Evolutionary conservation across 2,797 vertebrate species (phyloP).

Genomic region (Crax fasciolata): DNA sequence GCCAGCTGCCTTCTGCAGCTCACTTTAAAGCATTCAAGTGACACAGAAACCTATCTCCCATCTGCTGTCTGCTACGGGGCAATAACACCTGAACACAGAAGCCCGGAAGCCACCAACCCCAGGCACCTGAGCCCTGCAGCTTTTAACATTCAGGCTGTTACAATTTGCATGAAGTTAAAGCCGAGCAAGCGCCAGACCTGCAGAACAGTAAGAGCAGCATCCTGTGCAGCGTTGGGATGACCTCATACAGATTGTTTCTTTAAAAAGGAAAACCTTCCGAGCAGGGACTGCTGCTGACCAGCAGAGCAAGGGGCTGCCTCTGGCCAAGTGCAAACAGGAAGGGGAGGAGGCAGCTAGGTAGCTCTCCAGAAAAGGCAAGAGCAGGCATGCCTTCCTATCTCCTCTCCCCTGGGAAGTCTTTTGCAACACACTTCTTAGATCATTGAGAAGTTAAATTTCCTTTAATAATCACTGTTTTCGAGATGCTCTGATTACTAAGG

Average conservation of each 20-base stretch:
- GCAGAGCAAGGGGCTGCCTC: constrained; percentile 36
- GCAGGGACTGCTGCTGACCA: constrained; percentile 36
- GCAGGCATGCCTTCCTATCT: constrained; percentile 43
- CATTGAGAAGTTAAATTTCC: constrained; percentile 47
- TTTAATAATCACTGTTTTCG: constrained; percentile 18
- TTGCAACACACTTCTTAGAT: constrained; percentile 31
- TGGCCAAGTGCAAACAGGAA: constrained; percentile 65
- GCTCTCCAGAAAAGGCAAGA: constrained; percentile 75
- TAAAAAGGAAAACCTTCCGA: constrained; percentile 9
- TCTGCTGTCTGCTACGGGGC: not conserved
- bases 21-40: not conserved
- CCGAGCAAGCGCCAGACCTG: not conserved
- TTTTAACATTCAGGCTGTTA: constrained; percentile 5
- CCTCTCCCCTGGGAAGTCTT: constrained; percentile 45
- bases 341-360: constrained; percentile 67
- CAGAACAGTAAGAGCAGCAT: not conserved
- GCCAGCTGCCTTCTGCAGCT: not conserved
- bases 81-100: not conserved
- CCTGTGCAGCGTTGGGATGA: constrained; percentile 42
- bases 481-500: constrained; percentile 41
- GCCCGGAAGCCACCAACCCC: not conserved
- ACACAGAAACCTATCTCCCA: not conserved
- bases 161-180: not conserved
- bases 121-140: not conserved
- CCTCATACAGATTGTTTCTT: constrained; percentile 34